phyloP scores from a whole-genome alignment of 1,140 invertebrate species.

The Apis cerana region DNA sequence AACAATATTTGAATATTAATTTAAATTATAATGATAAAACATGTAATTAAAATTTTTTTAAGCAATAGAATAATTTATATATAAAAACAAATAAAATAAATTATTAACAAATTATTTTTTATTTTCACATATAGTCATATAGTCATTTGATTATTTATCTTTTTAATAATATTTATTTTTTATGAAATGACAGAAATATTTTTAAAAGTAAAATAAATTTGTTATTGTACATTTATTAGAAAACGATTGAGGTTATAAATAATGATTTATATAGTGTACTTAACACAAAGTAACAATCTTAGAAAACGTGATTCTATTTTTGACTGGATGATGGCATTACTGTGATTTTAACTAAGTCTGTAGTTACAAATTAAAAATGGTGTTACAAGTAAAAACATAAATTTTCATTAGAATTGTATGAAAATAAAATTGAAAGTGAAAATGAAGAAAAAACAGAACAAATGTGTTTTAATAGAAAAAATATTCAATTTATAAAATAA shows the following conservation, averaged over 20 bases:
- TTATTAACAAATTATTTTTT: neutral
- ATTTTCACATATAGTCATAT: neutral
- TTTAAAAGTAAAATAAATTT: neutral
- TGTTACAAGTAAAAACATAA: neutral
- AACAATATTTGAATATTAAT: neutral
- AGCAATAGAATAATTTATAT: neutral
- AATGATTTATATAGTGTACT: neutral
- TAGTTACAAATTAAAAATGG: neutral
- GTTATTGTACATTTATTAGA: neutral
- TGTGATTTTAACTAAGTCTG: neutral
- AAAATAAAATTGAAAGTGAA: conserved; percentile 34
- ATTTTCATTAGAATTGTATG: neutral
- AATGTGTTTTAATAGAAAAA: neutral
- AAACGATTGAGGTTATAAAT: neutral
- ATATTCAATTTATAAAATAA: neutral
- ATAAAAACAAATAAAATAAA: neutral
- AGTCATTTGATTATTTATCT: neutral
- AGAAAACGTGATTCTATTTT: conserved; percentile 7
- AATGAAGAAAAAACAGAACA: neutral
- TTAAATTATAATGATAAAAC: neutral
- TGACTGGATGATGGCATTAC: conserved; percentile 9
- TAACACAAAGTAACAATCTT: neutral
- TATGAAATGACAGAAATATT: neutral
- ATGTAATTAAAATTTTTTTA: neutral
- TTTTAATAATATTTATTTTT: neutral